Evolutionary conservation across 2,113 vertebrate species (phyloP).

Genomic region (Odocoileus virginianus): DNA sequence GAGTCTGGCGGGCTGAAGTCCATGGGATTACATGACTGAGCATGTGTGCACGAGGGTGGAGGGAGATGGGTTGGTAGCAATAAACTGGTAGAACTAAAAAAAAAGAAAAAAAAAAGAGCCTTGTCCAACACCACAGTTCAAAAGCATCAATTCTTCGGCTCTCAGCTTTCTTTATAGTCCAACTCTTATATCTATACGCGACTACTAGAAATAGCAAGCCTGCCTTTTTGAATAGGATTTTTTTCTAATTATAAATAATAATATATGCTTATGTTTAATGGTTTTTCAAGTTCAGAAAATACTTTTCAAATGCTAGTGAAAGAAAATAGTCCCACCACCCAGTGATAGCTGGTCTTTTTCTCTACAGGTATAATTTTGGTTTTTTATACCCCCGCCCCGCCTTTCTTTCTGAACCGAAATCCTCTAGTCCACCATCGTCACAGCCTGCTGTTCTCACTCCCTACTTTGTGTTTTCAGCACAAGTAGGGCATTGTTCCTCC

Average conservation of each 20-base stretch:
- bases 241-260: not conserved
- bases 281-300: not conserved
- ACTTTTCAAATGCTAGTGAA: not conserved
- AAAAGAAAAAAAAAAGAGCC: not conserved
- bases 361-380: not conserved
- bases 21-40: too few species aligned
- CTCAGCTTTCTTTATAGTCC: not conserved
- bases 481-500: not conserved
- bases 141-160: fast-evolving
- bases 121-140: not conserved
- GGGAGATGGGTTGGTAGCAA: too few species aligned
- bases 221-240: not conserved
- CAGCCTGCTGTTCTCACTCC: not conserved
- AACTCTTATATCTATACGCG: not conserved
- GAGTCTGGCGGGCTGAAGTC: too few species aligned
- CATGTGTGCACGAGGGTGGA: too few species aligned
- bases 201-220: not conserved
- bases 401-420: not conserved
- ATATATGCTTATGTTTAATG: not conserved
- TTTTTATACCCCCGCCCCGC: not conserved
- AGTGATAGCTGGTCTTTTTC: not conserved
- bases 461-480: not conserved
- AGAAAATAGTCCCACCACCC: not conserved
- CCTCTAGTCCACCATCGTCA: not conserved
- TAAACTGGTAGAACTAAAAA: too few species aligned